Evolutionary conservation across 1,140 invertebrate species (phyloP), one percentile per base, ranked within the genome.

Genomic region (Globodera rostochiensis): DNA sequence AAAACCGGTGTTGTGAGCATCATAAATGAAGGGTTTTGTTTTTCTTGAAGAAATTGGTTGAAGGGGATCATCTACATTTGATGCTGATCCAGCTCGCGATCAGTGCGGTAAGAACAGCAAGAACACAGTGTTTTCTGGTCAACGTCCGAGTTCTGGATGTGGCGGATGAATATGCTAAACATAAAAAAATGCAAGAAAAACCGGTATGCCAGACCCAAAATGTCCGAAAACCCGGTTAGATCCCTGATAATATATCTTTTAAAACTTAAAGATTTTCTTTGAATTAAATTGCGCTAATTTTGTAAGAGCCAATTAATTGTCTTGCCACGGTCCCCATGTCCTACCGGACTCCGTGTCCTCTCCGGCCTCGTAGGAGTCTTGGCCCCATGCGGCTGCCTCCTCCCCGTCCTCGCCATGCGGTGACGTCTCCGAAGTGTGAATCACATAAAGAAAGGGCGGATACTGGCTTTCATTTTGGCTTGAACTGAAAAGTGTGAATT

Each of bases 361-460:
- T 15, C 57, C 57, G 13, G 57, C 19, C 36, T 47, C 69, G 69
- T 71, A 71, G 8, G 25, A 47, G 36, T 71, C 69, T 47, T 71
- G 69, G 69, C 69, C 25, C 69, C 36, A 71, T 71, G 69, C 69
- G 8, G 25, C 69, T 6, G 69, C 69, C n/a, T 71, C 69, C n/a
- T 71, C 69, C 25, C 69, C 69, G 6, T 71, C 69, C 5, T 45
- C 69, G 36, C 46, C 69, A 36, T 71, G 69, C 6, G 69, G 25
- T 64, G 57, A 64, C 5, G 69, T 71, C 11, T 71, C 69, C 69
- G 46, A 45, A 8, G 77, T 69, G 70, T 78, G 77, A 45, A 78
- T 78, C 46, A 78, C 64, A 69, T 78, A 78, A 13, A 78, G 25
- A 78, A 78, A 78, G 21, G 77, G 77, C 49, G 77, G 77, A 78